Conservation (phyloP, 2,888 invertebrate species). For the Meteorus colon region DNA sequence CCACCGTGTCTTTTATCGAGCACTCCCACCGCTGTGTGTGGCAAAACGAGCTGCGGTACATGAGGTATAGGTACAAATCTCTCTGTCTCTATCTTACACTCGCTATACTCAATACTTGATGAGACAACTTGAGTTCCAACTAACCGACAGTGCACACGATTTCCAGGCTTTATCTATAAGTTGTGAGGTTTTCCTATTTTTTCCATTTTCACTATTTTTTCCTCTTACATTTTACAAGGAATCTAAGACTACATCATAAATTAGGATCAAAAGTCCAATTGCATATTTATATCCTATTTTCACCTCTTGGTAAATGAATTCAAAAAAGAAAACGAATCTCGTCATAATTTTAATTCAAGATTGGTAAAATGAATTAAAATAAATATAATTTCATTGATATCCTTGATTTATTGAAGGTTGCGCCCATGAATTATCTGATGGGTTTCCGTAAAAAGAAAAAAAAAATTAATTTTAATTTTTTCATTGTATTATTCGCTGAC, state of each 20-base stretch:
- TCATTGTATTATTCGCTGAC: slow-evolving; percentile 24
- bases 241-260: background rate
- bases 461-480: slow-evolving; percentile 27
- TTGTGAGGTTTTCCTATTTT: background rate
- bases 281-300: background rate
- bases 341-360: slow-evolving; percentile 2
- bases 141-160: slow-evolving; percentile 10
- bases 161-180: slow-evolving; percentile 1
- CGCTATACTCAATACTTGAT: background rate
- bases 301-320: background rate
- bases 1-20: slow-evolving; percentile 68
- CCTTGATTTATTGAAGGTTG: slow-evolving; percentile 17
- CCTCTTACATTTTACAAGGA: background rate
- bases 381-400: slow-evolving; percentile 15
- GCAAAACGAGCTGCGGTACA: slow-evolving; percentile 3
- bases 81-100: background rate
- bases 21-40: slow-evolving; percentile 65
- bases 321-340: background rate
- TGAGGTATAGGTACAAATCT: background rate
- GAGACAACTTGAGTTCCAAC: slow-evolving; percentile 22
- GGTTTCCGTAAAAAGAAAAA: slow-evolving; percentile 24
- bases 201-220: background rate
- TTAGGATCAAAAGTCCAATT: background rate
- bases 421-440: slow-evolving; percentile 15
- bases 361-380: background rate